Conservation (phyloP, 2,888 invertebrate species). For the Lasioglossum lativentre region DNA sequence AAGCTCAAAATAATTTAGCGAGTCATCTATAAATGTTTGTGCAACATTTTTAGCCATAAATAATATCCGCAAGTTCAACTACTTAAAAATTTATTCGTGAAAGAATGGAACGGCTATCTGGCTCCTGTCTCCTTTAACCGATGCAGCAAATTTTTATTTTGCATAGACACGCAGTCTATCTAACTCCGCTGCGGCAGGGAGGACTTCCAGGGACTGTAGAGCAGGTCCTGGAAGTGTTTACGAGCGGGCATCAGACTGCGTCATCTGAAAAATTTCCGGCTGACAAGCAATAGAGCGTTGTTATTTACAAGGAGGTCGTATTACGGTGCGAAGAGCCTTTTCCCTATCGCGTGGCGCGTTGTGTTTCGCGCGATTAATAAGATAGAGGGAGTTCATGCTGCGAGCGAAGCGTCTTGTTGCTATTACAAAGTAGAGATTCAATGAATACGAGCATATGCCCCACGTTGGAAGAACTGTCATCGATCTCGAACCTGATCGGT, state of each 20-base stretch:
- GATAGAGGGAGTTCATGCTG: background rate
- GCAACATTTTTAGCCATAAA: too few species aligned
- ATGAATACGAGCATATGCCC: background rate
- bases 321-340: slow-evolving; percentile 38
- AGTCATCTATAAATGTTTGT: too few species aligned
- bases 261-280: slow-evolving; percentile 11
- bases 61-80: too few species aligned
- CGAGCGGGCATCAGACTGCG: background rate
- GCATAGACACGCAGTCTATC: background rate
- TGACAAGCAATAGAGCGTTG: slow-evolving; percentile 17
- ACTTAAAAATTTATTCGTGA: too few species aligned
- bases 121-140: background rate
- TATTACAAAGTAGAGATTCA: background rate
- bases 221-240: slow-evolving; percentile 13
- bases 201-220: background rate
- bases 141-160: background rate
- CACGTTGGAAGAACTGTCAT: background rate
- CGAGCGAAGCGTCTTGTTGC: background rate
- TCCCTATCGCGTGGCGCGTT: slow-evolving; percentile 40
- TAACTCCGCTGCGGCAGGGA: background rate
- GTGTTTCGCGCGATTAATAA: slow-evolving; percentile 30
- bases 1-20: too few species aligned
- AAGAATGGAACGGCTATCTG: background rate
- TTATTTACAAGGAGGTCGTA: slow-evolving; percentile 50
- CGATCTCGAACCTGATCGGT: background rate